Base-by-base conservation (phyloP, 2,888 invertebrate species). In the Himalopsyche tibetana region DNA sequence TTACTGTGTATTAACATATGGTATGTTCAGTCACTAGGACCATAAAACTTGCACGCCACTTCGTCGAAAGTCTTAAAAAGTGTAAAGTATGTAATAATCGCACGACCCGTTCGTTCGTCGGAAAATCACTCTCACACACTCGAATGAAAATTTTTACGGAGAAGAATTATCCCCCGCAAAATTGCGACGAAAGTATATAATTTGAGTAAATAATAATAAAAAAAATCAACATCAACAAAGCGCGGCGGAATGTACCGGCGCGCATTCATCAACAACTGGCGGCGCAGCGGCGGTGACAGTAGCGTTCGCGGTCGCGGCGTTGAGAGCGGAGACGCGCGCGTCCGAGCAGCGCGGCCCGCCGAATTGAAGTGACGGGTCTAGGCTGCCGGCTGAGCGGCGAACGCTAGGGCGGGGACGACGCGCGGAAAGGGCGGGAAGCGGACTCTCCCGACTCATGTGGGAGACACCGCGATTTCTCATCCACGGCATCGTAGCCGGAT, bases 311-410 rank as follows among this genome's bases (percentile, higher is more conserved):
- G 17, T 42, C 69, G 82, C 74, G 28, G 63, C 55, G 74, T 38
- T 19, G 19, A 51, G 74, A 63, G 84, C 84, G 83, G 82, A 81
- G 81, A 51, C 45, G 84, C 85, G 80, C 85, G 85, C 87, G 87
- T 81, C 87, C 87, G 85, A 82, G 83, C 85, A 85, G 85, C 83
- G 85, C 84, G 87, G 82, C 85, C 69, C 83, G 85, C 87, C 85
- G 87, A 81, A 28, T 55, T 63, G 63, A 63, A 63, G 63, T 63
- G 63, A 63, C 63, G 63, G 28, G 63, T 63, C 80, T 81, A 82
- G 63, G 84, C 81, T 82, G 84, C 84, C 40, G 69, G 40, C 28
- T 69, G 79, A 82, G 36, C 55, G 85, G 42, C 42, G 56, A 81
- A 56, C 28, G 82, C 40, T 45, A 36, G 69, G 74, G 82, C 51